phyloP scores from a whole-genome alignment of 2,797 vertebrate species.

The Neostethus bicornis region DNA sequence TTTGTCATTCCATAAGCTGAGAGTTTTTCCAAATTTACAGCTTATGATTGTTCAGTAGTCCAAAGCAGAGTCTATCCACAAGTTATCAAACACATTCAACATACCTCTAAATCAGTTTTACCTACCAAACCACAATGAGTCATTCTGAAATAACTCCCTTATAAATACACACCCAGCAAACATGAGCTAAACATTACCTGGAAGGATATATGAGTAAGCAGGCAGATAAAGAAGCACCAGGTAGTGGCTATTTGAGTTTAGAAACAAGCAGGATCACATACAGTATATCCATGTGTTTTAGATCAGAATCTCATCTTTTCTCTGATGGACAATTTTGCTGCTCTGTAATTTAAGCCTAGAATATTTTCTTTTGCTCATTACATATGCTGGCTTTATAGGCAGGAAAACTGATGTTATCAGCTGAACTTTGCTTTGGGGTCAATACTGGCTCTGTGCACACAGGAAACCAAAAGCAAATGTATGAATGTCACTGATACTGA shows the following conservation, averaged over 20 bases:
- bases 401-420: conserved; percentile 15
- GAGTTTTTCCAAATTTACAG: too few relatives aligned
- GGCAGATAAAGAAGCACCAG: neutral
- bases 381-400: neutral
- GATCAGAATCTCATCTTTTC: neutral
- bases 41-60: neutral
- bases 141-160: neutral
- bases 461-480: neutral
- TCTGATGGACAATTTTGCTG: neutral
- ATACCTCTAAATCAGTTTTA: neutral
- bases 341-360: neutral
- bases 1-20: too few relatives aligned
- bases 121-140: conserved; percentile 10
- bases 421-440: conserved; percentile 41
- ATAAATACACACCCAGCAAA: conserved; percentile 20
- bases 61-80: neutral
- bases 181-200: conserved; percentile 1
- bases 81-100: neutral
- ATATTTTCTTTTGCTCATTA: neutral
- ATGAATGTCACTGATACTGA: neutral
- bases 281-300: neutral
- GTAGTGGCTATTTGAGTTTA: neutral
- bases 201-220: neutral
- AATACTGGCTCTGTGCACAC: neutral
- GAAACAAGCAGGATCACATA: neutral